Conservation (phyloP, 2,113 vertebrate genomes). For the Heterotilapia buettikoferi region DNA sequence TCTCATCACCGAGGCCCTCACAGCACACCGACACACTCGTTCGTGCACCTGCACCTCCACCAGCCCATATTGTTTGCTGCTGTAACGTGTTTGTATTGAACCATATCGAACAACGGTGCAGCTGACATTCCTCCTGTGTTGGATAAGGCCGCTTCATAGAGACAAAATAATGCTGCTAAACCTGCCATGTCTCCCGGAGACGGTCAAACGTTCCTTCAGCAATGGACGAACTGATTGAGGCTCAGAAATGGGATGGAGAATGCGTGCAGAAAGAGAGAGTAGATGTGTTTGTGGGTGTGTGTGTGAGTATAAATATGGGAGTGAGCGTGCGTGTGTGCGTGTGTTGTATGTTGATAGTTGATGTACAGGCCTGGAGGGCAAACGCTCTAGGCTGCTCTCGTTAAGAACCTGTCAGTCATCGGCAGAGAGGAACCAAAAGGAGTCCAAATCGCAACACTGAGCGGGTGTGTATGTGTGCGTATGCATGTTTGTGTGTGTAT, state of each 20-base stretch:
- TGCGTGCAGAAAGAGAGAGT: neutral
- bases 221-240: constrained; percentile 35
- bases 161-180: constrained; percentile 38
- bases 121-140: constrained; percentile 40
- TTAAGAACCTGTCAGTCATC: constrained; percentile 74
- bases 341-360: constrained; percentile 67
- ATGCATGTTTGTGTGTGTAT: constrained; percentile 23
- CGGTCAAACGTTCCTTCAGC: constrained; percentile 27
- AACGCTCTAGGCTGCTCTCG: constrained; percentile 70
- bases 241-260: constrained; percentile 26
- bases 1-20: constrained; percentile 35
- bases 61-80: constrained; percentile 7
- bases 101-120: constrained; percentile 23
- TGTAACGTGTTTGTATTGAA: constrained; percentile 23
- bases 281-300: neutral
- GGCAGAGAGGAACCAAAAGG: constrained; percentile 66
- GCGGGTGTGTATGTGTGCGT: constrained; percentile 31
- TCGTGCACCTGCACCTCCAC: neutral
- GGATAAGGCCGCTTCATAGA: constrained; percentile 17
- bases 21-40: constrained; percentile 3
- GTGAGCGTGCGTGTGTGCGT: constrained; percentile 29
- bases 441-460: constrained; percentile 63
- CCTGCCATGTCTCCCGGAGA: constrained; percentile 38
- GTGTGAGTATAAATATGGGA: constrained; percentile 31
- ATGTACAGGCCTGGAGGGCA: constrained; percentile 70